Evolutionary conservation across 2,888 invertebrate genomes (phyloP).

Genomic region (Malthinus flaveolus): DNA sequence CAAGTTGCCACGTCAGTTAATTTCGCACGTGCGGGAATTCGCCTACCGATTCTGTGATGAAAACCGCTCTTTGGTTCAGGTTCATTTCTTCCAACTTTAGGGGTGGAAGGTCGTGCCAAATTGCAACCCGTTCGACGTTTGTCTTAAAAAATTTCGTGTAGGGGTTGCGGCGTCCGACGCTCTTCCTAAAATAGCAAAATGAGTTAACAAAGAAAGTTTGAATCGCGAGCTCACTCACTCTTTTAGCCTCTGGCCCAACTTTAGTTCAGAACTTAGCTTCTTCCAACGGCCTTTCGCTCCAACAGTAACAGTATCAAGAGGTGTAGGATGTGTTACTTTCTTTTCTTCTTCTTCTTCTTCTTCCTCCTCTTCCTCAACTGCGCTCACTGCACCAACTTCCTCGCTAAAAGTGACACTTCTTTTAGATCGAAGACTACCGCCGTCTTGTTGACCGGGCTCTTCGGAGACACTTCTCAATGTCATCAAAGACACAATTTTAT

Average conservation of each 20-base stretch:
- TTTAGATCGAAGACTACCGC: background rate
- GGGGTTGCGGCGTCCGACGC: slow-evolving; percentile 39
- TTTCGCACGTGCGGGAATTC: too few species aligned
- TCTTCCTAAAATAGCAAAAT: slow-evolving; percentile 15
- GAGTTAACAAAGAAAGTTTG: background rate
- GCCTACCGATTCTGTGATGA: slow-evolving; percentile 46
- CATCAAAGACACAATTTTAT: slow-evolving; percentile 12
- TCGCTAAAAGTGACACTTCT: background rate
- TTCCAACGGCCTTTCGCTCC: background rate
- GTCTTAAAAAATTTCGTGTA: slow-evolving; percentile 49
- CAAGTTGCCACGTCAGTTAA: too few species aligned
- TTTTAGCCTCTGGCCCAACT: too few species aligned
- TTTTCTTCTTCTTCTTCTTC: background rate
- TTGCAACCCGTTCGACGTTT: slow-evolving; percentile 45
- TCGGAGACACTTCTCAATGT: background rate
- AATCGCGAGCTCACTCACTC: background rate
- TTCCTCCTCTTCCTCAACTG: background rate
- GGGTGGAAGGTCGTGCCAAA: slow-evolving; percentile 49
- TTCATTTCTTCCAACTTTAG: slow-evolving; percentile 47
- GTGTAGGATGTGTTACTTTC: too few species aligned
- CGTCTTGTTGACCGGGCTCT: background rate
- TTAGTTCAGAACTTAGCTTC: background rate
- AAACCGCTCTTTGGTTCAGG: slow-evolving; percentile 48
- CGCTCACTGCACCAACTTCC: too few species aligned
- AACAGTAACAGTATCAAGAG: background rate